Base-by-base conservation (phyloP, 2,797 vertebrate genomes). In the Pipistrellus pipistrellus region DNA sequence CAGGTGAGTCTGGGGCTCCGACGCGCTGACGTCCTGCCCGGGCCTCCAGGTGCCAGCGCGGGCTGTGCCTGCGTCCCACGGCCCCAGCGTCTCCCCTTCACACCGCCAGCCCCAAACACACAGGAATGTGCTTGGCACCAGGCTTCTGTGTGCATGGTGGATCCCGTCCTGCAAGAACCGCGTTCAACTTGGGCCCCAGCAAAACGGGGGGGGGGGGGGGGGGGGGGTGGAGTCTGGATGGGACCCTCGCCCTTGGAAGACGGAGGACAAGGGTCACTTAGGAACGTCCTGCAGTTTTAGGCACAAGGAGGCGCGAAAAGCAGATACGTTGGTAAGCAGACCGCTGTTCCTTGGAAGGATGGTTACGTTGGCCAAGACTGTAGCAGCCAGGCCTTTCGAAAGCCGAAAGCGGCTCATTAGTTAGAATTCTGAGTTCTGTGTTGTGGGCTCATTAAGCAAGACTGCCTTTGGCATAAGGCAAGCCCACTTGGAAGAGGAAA, bases 1-100 rank as follows among this genome's bases (percentile, higher is more conserved):
- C 88, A 93, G 97, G 96, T 97, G 95, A 97, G 96, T 97, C 76
- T 2, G 23, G 48, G 82, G 69, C 81, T 32, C 30, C 11, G n/a
- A 6, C 1, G 32, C 12, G 68, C 72, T 8, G 35, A 14, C 8
- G 9, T 32, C 66, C n/a, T 23, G 80, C 25, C 13, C 30, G 30
- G 48, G 30, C 18, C 59, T 51, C 55, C 46, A 0, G 12, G 8
- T 64, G 85, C 55, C 35, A n/a, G 17, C 2, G 68, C 46, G 72
- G 21, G 62, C 12, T n/a, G 32, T 21, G 38, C 51, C 55, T 44
- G 53, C 48, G 20, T 13, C 46, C 20, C 73, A 18, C 8, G 1
- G 4, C 66, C 10, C 32, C 66, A 11, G n/a, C 55, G 68, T 32
- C 85, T 25, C 2, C 32, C 35, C 12, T 8, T 59, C 35, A 32